phyloP scores from a whole-genome alignment of 2,888 invertebrate species.

The Sesamia inferens region DNA sequence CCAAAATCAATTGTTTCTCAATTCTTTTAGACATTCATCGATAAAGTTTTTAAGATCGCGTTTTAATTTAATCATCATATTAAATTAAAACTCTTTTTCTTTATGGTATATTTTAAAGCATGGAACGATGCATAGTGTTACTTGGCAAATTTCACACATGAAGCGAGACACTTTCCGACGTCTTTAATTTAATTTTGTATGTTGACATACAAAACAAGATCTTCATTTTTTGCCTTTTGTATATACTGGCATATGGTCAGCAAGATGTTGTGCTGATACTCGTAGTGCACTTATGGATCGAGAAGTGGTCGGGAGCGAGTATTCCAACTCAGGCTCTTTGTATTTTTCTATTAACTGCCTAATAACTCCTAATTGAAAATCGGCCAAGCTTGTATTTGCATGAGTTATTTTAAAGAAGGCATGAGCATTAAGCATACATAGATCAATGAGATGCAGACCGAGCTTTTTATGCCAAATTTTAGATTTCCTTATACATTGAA shows the following conservation, averaged over 20 bases:
- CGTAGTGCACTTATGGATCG: background rate
- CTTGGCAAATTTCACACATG: no score
- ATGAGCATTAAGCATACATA: no score
- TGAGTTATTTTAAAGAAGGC: no score
- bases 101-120: no score
- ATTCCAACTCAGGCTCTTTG: slow-evolving; percentile 6
- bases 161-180: slow-evolving; percentile 11
- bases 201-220: slow-evolving; percentile 13
- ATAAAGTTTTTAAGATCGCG: slow-evolving; percentile 5
- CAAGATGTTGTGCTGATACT: background rate
- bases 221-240: background rate
- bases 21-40: background rate
- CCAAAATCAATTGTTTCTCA: no score
- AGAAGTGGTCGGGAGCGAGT: slow-evolving; percentile 10
- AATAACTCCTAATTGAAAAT: slow-evolving; percentile 18
- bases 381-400: no score
- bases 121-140: no score
- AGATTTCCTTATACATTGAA: no score
- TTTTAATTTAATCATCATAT: background rate
- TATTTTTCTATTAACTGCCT: slow-evolving; percentile 15
- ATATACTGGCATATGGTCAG: background rate
- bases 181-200: slow-evolving; percentile 10
- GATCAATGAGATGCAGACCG: no score
- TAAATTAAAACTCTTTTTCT: no score
- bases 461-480: no score